Percentiles rank a stretch among this genome's conserved stretches.
These are phyloP conservation scores for Loxodonta africana DNA, from an alignment of 2,113 vertebrate species.

Conservation along the genomic window DNA sequence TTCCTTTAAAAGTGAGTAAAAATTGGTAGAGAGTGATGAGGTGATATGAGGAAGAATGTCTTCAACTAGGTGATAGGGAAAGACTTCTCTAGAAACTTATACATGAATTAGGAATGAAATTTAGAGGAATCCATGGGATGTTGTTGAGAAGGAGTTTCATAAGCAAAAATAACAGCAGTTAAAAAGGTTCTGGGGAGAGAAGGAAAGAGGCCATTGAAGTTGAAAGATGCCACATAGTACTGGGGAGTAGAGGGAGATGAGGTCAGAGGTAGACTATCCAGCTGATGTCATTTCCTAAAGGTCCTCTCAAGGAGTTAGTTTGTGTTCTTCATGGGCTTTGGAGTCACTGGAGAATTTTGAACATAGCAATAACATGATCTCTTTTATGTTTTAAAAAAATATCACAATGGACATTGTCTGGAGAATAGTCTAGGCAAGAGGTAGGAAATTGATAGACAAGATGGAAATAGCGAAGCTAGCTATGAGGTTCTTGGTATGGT, in stretches of 20 bases:
- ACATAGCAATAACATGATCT: background rate
- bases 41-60: fast-evolving
- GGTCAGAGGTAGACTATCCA: background rate
- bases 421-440: background rate
- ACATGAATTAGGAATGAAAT: background rate
- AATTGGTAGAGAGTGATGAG: background rate
- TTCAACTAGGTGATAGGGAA: background rate
- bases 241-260: fast-evolving
- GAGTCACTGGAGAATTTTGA: background rate
- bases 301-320: background rate
- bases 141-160: background rate
- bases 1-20: background rate
- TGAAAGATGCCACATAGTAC: background rate
- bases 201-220: background rate
- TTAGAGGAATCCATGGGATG: background rate
- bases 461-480: background rate
- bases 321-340: background rate
- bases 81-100: background rate
- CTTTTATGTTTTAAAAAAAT: background rate
- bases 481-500: background rate
- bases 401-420: background rate
- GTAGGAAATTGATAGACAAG: background rate
- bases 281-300: background rate
- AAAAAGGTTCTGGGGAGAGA: background rate
- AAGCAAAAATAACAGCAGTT: background rate